These are phyloP conservation scores for Pseudococcus longispinus DNA, from an alignment of 2,888 invertebrate species.

Conservation along the genomic window DNA sequence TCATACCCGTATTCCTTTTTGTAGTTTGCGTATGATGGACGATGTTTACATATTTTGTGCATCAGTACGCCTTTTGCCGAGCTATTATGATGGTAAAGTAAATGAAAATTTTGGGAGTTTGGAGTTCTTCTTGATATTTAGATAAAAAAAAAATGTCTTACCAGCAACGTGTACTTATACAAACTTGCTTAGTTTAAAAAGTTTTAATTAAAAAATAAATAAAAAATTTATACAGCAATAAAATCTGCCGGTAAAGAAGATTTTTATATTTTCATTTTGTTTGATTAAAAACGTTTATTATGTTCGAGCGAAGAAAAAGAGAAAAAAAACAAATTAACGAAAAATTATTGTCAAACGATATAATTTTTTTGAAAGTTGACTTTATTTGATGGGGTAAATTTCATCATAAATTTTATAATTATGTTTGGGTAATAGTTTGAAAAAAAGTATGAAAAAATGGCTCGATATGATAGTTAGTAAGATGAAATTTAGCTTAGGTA, in stretches of 20 bases:
- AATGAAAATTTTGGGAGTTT: background rate
- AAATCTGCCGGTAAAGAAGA: background rate
- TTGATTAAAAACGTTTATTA: background rate
- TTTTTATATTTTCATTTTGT: background rate
- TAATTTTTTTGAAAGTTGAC: background rate
- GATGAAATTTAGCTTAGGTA: background rate
- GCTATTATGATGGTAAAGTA: background rate
- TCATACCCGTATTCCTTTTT: background rate
- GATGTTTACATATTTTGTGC: background rate
- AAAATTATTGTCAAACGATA: background rate
- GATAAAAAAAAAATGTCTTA: background rate
- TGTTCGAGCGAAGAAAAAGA: background rate
- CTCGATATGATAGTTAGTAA: background rate
- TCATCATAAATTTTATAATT: background rate
- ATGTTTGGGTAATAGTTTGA: background rate
- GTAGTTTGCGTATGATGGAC: background rate
- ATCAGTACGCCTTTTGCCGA: background rate
- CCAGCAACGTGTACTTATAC: too few species aligned
- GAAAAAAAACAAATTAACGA: background rate
- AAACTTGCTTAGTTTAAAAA: background rate
- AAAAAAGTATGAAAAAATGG: background rate
- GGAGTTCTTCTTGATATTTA: too few species aligned
- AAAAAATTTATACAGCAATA: background rate
- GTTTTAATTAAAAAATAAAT: slow-evolving; percentile 26
- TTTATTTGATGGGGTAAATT: background rate